Conservation (phyloP, 2,797 vertebrate species). For the Lycodopsis pacificus region DNA sequence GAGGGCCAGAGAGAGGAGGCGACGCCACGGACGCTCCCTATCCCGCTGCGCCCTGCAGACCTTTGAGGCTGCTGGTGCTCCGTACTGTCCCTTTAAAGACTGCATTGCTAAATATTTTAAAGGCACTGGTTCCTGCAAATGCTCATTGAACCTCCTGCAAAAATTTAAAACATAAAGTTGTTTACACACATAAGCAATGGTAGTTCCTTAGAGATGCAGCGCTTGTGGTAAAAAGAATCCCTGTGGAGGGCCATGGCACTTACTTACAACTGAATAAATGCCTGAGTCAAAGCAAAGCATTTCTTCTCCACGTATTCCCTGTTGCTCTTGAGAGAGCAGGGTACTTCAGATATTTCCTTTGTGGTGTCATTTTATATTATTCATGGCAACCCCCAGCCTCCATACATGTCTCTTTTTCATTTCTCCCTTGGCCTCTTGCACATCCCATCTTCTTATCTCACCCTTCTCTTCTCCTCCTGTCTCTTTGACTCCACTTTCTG, state of each 20-base stretch:
- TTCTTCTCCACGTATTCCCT: conserved; percentile 14
- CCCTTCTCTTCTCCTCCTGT: conserved; percentile 45
- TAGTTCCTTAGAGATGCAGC: conserved; percentile 5
- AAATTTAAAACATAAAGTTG: conserved; percentile 33
- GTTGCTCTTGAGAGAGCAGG: conserved; percentile 53
- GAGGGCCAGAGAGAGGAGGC: conserved; percentile 23
- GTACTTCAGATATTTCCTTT: conserved; percentile 63
- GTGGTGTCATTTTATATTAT: conserved; percentile 66
- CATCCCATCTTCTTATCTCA: conserved; percentile 54
- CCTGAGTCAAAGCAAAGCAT: conserved; percentile 28
- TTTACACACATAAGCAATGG: conserved; percentile 23
- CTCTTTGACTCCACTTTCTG: conserved; percentile 48
- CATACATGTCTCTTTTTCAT: conserved; percentile 36
- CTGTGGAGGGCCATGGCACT: conserved; percentile 1
- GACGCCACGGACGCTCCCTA: conserved; percentile 32
- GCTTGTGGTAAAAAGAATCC: conserved; percentile 11
- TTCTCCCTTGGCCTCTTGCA: conserved; percentile 43
- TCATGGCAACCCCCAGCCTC: conserved; percentile 50
- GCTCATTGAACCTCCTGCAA: conserved; percentile 31
- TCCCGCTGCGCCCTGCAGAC: conserved; percentile 33
- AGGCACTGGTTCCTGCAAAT: neutral
- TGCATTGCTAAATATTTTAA: conserved; percentile 62
- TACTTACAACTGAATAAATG: conserved; percentile 48
- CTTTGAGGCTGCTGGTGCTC: conserved; percentile 20
- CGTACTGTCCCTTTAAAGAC: conserved; percentile 33